These are phyloP conservation scores for Mixornis gularis DNA, from an alignment of 2,113 vertebrate species.

Conservation along the genomic window DNA sequence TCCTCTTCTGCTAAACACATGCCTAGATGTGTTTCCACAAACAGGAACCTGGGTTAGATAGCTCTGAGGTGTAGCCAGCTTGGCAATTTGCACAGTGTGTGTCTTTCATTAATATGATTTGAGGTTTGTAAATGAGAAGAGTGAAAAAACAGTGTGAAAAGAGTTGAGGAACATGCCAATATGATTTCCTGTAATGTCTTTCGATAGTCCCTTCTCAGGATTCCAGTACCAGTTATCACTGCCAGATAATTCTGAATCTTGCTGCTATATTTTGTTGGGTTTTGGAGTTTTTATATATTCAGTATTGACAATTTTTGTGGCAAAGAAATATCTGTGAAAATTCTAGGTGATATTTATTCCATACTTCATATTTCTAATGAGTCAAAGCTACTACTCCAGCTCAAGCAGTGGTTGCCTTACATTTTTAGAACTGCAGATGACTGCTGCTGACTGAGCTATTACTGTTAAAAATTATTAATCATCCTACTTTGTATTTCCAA, in stretches of 20 bases:
- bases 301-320: not conserved
- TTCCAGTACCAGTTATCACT: not conserved
- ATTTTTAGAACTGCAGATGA: not conserved
- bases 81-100: not conserved
- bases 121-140: not conserved
- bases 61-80: not conserved
- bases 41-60: not conserved
- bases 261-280: not conserved
- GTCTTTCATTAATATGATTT: not conserved
- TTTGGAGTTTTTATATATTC: not conserved
- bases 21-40: not conserved
- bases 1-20: not conserved
- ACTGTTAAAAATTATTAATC: not conserved
- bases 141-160: not conserved
- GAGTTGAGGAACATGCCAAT: not conserved
- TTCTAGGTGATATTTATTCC: not conserved
- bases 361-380: not conserved
- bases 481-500: not conserved
- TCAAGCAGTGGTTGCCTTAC: not conserved
- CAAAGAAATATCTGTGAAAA: not conserved
- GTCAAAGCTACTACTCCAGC: not conserved
- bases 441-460: not conserved
- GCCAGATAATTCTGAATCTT: not conserved
- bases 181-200: not conserved
- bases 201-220: not conserved